A percentile compares a stretch with the other conserved stretches of the same genome.
Evolutionary conservation across 2,113 vertebrate species (phyloP).

Genomic region (Pseudopipra pipra): DNA sequence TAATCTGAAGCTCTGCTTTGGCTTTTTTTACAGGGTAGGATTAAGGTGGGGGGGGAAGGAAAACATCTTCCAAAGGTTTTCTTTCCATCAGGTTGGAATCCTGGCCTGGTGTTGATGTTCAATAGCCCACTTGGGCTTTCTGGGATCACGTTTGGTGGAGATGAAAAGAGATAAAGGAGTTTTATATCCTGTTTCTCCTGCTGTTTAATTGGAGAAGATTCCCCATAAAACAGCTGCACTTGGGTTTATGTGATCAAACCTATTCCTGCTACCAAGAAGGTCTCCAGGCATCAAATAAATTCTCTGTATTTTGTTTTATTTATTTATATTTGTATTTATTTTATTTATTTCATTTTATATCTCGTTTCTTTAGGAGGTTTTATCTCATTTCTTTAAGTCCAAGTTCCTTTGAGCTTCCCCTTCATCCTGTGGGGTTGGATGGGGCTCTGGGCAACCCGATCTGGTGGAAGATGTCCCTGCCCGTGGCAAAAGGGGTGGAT

Average conservation of each 20-base stretch:
- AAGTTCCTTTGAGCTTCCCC: not conserved
- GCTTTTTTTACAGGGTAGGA: not conserved
- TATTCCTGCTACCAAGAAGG: not conserved
- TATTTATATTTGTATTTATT: too few relatives aligned
- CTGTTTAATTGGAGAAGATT: not conserved
- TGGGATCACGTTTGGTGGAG: not conserved
- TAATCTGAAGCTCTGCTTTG: not conserved
- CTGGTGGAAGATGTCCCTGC: not conserved
- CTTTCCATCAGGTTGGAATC: not conserved
- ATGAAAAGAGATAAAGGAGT: not conserved
- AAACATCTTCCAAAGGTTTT: not conserved
- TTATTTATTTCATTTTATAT: too few relatives aligned
- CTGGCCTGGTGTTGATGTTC: not conserved
- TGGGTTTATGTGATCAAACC: not conserved
- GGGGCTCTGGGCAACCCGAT: not conserved
- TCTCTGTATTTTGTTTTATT: not conserved
- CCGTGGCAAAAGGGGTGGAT: rapidly evolving
- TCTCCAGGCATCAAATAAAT: not conserved
- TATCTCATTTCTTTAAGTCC: not conserved
- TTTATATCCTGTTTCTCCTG: not conserved
- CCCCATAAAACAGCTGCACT: not conserved
- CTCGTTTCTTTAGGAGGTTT: not conserved
- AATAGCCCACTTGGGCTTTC: not conserved
- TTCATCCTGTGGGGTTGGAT: not conserved
- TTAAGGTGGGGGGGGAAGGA: not conserved